These are phyloP conservation scores for Drosophila equinoxialis DNA, from an alignment of 1,140 invertebrate species.

Conservation along the genomic window DNA sequence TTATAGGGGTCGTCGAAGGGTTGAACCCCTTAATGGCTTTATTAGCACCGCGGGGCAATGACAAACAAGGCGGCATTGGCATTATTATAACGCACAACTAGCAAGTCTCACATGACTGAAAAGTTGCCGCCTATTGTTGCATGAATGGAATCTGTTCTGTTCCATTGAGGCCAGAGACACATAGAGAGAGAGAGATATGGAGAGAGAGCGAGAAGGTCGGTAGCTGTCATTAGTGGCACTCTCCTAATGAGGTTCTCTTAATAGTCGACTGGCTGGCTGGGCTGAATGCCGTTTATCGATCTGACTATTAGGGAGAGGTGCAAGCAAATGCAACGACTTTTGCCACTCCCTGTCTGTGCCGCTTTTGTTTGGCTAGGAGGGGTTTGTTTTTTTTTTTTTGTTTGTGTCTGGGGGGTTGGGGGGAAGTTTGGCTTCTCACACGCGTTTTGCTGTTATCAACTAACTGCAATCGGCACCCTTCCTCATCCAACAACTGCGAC, in stretches of 20 bases:
- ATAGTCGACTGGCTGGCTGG: slow-evolving; percentile 5
- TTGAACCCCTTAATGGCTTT: slow-evolving; percentile 74
- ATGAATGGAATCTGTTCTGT: slow-evolving; percentile 47
- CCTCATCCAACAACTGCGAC: slow-evolving; percentile 52
- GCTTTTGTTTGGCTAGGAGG: slow-evolving; percentile 1
- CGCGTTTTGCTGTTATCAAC: slow-evolving; percentile 48
- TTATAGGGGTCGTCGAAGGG: slow-evolving; percentile 74
- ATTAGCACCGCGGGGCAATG: slow-evolving; percentile 70
- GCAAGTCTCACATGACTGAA: slow-evolving; percentile 41
- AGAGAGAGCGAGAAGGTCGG: neutral
- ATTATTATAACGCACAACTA: slow-evolving; percentile 58
- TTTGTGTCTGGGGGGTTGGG: no score
- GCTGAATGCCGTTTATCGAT: slow-evolving; percentile 46
- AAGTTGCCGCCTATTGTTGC: slow-evolving; percentile 37
- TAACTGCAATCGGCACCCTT: slow-evolving; percentile 56
- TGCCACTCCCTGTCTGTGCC: slow-evolving; percentile 15
- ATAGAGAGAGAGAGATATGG: neutral
- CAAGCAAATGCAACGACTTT: slow-evolving; percentile 23
- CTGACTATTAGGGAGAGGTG: slow-evolving; percentile 18
- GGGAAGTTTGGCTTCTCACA: slow-evolving; percentile 12
- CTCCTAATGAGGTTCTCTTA: slow-evolving; percentile 53
- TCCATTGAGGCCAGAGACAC: slow-evolving; percentile 25
- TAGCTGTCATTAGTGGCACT: slow-evolving; percentile 55
- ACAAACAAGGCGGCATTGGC: slow-evolving; percentile 47
- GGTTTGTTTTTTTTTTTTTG: no score